Evolutionary conservation across 1,140 invertebrate genomes (phyloP).

Genomic region (Potamilus streckersoni): DNA sequence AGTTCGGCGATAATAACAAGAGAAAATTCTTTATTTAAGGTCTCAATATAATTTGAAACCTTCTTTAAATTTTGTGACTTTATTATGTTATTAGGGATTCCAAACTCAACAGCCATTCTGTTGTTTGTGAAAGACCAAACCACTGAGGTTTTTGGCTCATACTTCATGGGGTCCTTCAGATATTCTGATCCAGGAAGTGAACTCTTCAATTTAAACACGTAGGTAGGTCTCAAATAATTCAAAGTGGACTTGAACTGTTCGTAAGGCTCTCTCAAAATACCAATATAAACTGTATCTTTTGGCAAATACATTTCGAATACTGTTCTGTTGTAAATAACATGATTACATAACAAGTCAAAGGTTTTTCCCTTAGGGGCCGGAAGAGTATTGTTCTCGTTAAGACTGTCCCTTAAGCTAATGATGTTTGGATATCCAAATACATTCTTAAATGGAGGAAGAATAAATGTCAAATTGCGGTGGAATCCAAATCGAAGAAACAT

Average conservation of each 20-base stretch:
- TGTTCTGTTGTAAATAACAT: constrained; percentile 14
- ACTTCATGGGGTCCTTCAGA: constrained; percentile 5
- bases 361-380: neutral
- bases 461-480: constrained; percentile 23
- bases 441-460: constrained; percentile 12
- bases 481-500: constrained; percentile 26
- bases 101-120: constrained; percentile 52
- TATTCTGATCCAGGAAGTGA: constrained; percentile 6
- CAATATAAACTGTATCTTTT: constrained; percentile 20
- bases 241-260: constrained; percentile 19
- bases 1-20: constrained; percentile 48
- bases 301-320: constrained; percentile 12
- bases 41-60: constrained; percentile 12
- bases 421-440: constrained; percentile 6
- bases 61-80: neutral
- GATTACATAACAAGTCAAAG: constrained; percentile 27
- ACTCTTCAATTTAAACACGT: neutral
- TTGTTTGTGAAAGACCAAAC: constrained; percentile 42
- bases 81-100: constrained; percentile 16
- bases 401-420: neutral
- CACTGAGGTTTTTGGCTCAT: constrained; percentile 3
- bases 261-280: constrained; percentile 19
- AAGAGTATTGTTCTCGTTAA: neutral
- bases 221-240: constrained; percentile 7
- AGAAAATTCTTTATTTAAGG: constrained; percentile 36